These are phyloP conservation scores for Coleophora deauratella DNA, from an alignment of 2,888 invertebrate genomes.

Conservation along the genomic window DNA sequence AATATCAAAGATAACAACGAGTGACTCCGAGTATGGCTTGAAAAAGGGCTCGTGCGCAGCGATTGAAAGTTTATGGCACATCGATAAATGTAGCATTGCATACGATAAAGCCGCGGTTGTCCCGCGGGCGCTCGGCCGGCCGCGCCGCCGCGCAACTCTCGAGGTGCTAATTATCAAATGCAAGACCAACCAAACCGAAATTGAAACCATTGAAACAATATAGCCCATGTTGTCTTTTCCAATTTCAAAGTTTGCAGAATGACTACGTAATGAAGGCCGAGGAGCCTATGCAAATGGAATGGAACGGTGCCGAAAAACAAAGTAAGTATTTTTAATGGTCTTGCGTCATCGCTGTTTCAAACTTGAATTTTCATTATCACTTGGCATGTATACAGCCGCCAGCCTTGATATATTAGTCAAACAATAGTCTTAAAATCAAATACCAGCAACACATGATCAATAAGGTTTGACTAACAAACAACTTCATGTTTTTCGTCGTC, in stretches of 20 bases:
- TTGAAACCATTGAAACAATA: constrained; percentile 73
- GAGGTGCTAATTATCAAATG: constrained; percentile 73
- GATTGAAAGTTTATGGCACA: constrained; percentile 68
- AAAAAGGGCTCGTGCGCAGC: constrained; percentile 44
- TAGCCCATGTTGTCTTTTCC: constrained; percentile 63
- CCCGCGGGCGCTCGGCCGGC: constrained; percentile 21
- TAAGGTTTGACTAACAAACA: constrained; percentile 52
- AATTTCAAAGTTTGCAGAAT: constrained; percentile 72
- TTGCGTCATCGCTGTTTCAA: constrained; percentile 71
- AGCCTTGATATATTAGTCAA: constrained; percentile 73
- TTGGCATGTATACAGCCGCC: constrained; percentile 63
- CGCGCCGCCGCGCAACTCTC: constrained; percentile 9
- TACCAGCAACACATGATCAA: constrained; percentile 60
- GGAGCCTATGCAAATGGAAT: constrained; percentile 66
- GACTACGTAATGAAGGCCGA: constrained; percentile 69
- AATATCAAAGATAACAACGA: constrained; percentile 72
- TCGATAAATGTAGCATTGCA: constrained; percentile 58
- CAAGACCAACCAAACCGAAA: constrained; percentile 64
- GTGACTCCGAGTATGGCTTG: constrained; percentile 49
- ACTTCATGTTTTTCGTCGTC: constrained; percentile 44
- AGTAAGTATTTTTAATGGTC: constrained; percentile 68
- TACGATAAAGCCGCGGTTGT: constrained; percentile 44
- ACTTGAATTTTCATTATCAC: constrained; percentile 75
- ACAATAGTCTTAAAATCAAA: constrained; percentile 69
- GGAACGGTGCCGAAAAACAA: constrained; percentile 69